Evolutionary conservation across 2,888 invertebrate genomes (phyloP).

Genomic region (Laothoe populi): DNA sequence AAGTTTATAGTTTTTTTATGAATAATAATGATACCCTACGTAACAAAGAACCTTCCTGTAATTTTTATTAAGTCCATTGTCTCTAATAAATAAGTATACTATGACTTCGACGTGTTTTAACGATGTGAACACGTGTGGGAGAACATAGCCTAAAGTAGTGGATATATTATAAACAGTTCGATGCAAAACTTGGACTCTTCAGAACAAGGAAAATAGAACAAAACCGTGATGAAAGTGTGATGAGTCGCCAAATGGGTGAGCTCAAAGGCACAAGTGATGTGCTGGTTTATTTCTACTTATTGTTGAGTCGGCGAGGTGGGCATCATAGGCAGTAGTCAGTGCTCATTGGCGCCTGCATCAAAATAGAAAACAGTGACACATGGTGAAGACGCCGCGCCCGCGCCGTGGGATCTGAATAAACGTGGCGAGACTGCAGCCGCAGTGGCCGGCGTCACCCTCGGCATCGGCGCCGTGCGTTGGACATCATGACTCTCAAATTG

Average conservation of each 20-base stretch:
- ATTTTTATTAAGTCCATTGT: slow-evolving; percentile 31
- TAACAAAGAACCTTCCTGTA: slow-evolving; percentile 29
- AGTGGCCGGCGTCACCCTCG: slow-evolving; percentile 48
- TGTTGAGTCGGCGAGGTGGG: slow-evolving; percentile 46
- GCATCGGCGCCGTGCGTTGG: slow-evolving; percentile 45
- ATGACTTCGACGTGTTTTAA: slow-evolving; percentile 44
- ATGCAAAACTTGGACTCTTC: neutral
- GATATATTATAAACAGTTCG: neutral
- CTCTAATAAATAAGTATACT: slow-evolving; percentile 44
- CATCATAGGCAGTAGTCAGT: slow-evolving; percentile 55
- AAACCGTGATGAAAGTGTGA: slow-evolving; percentile 25
- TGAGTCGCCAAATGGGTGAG: slow-evolving; percentile 27
- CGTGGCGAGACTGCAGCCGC: slow-evolving; percentile 54
- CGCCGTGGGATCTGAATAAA: slow-evolving; percentile 32
- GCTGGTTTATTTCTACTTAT: slow-evolving; percentile 40
- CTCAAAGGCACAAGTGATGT: slow-evolving; percentile 28
- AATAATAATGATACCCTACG: slow-evolving; percentile 23
- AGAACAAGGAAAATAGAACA: slow-evolving; percentile 8
- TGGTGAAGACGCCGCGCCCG: slow-evolving; percentile 47
- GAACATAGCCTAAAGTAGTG: slow-evolving; percentile 26
- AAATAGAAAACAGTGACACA: slow-evolving; percentile 79
- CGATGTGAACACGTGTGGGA: slow-evolving; percentile 33
- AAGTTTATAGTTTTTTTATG: slow-evolving; percentile 24
- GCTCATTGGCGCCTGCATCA: slow-evolving; percentile 65
- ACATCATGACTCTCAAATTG: slow-evolving; percentile 28